Percentiles rank a stretch among this genome's conserved stretches.
These are phyloP conservation scores for Epinotia bilunana DNA, from an alignment of 2,888 invertebrate species.

Conservation along the genomic window DNA sequence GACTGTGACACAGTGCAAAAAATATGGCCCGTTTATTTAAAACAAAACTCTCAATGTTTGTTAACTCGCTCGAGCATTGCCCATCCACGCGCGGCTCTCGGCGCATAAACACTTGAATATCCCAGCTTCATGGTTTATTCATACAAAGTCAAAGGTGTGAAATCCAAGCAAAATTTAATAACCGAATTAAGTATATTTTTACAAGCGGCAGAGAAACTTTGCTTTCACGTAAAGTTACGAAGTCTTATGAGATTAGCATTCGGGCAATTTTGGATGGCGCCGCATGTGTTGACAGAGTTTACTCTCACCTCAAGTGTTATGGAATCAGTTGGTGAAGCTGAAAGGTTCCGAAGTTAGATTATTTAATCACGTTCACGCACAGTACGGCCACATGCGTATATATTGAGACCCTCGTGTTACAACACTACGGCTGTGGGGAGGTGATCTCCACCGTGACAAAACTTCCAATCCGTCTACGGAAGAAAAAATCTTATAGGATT, in stretches of 20 bases:
- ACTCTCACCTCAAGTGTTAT: conserved; percentile 3
- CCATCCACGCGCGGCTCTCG: no score
- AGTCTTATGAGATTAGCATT: conserved; percentile 35
- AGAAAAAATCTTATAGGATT: no score
- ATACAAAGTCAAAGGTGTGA: background rate
- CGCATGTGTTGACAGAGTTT: conserved; percentile 12
- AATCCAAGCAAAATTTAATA: conserved; percentile 23
- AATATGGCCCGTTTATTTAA: no score
- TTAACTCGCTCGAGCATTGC: no score
- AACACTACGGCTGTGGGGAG: no score
- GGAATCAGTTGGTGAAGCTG: background rate
- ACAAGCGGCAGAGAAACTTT: conserved; percentile 24
- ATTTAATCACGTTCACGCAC: background rate
- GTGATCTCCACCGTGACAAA: no score
- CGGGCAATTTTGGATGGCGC: conserved; percentile 18
- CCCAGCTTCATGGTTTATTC: background rate
- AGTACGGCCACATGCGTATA: no score
- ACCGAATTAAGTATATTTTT: conserved; percentile 17
- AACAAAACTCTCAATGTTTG: no score
- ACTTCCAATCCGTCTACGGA: no score
- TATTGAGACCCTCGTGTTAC: no score
- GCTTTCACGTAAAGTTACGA: conserved; percentile 10
- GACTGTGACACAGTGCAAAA: no score
- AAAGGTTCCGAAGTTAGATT: background rate
- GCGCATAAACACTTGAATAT: no score